Conservation (phyloP, 1,140 invertebrate genomes). For the Temnothorax curvispinosus region DNA sequence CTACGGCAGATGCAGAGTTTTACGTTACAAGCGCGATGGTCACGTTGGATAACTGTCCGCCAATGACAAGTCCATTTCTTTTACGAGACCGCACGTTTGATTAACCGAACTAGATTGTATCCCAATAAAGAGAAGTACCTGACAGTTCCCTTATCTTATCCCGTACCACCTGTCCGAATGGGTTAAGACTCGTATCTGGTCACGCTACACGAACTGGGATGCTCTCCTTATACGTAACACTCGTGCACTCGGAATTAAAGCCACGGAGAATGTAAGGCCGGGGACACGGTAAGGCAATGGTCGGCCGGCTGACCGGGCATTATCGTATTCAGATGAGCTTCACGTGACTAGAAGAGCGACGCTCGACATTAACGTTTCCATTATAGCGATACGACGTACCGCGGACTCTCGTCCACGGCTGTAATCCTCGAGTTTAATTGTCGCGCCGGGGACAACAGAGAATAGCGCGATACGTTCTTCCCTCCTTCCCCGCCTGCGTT, state of each 20-base stretch:
- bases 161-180: conserved; percentile 62
- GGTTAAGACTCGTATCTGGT: conserved; percentile 73
- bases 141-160: conserved; percentile 72
- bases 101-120: conserved; percentile 64
- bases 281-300: conserved; percentile 73
- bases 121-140: conserved; percentile 68
- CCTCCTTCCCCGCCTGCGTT: background rate
- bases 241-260: conserved; percentile 70
- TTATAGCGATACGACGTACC: conserved; percentile 58
- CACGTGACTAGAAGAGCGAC: conserved; percentile 65
- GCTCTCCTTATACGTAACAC: conserved; percentile 39
- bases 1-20: background rate
- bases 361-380: conserved; percentile 74
- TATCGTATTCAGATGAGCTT: conserved; percentile 71
- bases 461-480: conserved; percentile 29
- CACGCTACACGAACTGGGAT: conserved; percentile 69
- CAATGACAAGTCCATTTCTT: conserved; percentile 55
- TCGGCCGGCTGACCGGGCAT: conserved; percentile 58
- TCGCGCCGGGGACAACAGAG: conserved; percentile 38
- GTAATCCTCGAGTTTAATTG: conserved; percentile 54
- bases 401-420: conserved; percentile 1
- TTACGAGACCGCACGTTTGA: conserved; percentile 30
- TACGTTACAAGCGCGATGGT: background rate
- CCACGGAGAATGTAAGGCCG: conserved; percentile 46
- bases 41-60: conserved; percentile 4